Percentiles rank a stretch among this genome's conserved stretches.
These are phyloP conservation scores for Alcedo atthis DNA, from an alignment of 2,797 vertebrate species.

Conservation along the genomic window DNA sequence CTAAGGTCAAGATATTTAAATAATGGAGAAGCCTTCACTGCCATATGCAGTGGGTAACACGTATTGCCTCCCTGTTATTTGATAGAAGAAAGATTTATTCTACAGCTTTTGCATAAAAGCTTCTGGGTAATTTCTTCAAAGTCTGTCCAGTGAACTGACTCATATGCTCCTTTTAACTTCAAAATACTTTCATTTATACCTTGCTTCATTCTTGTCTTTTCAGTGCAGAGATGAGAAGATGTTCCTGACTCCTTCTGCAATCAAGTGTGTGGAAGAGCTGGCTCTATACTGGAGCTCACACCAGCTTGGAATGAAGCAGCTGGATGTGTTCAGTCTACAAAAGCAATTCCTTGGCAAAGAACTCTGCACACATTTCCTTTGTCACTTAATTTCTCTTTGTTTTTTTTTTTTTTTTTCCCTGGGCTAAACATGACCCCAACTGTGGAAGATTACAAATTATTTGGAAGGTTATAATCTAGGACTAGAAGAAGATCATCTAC, in stretches of 20 bases:
- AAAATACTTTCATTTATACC: not conserved
- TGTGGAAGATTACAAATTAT: not conserved
- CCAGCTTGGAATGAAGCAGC: not conserved
- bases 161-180: not conserved
- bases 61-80: not conserved
- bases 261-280: not conserved
- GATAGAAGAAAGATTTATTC: not conserved
- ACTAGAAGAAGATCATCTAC: not conserved
- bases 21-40: not conserved
- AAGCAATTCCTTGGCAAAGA: not conserved
- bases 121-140: not conserved
- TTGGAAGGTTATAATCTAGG: not conserved
- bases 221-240: not conserved
- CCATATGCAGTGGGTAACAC: not conserved
- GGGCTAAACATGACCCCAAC: not conserved
- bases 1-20: not conserved
- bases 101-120: not conserved
- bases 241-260: not conserved
- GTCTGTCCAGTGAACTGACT: fast-evolving
- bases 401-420: not conserved
- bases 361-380: not conserved
- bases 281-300: not conserved
- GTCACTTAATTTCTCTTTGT: not conserved
- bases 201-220: not conserved
- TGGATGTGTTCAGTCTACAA: not conserved